Percentiles rank a stretch among this genome's conserved stretches.
Conservation (phyloP, 2,888 invertebrate species). For the Creontiades dilutus region DNA sequence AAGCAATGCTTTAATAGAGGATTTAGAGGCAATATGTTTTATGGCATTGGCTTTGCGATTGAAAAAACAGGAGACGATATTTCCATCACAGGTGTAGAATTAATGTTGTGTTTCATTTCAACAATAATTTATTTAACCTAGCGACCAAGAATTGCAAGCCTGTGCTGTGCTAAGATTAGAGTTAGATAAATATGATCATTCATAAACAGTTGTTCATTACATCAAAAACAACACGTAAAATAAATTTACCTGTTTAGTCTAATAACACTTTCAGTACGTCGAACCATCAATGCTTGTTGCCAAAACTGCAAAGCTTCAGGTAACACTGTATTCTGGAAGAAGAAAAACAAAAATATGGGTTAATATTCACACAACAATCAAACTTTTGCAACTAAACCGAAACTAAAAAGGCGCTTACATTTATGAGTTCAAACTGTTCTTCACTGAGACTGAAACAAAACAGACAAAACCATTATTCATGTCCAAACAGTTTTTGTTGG, state of each 20-base stretch:
- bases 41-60: too few relatives aligned
- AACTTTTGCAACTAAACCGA: background rate
- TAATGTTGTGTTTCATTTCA: too few relatives aligned
- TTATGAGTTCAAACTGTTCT: slow-evolving; percentile 91
- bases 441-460: slow-evolving; percentile 85
- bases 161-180: too few relatives aligned
- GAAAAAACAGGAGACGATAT: too few relatives aligned
- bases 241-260: slow-evolving; percentile 89
- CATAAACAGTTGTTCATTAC: too few relatives aligned
- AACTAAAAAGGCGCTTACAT: slow-evolving; percentile 85
- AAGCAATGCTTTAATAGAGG: too few relatives aligned
- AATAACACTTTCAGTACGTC: slow-evolving; percentile 91
- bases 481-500: too few relatives aligned
- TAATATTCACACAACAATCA: background rate
- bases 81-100: too few relatives aligned
- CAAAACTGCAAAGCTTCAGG: slow-evolving; percentile 96
- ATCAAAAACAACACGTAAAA: background rate
- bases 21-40: too few relatives aligned
- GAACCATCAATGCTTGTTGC: slow-evolving; percentile 94
- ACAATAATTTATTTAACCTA: too few relatives aligned
- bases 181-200: too few relatives aligned
- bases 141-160: too few relatives aligned
- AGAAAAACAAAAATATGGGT: slow-evolving; percentile 40
- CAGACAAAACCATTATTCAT: background rate
- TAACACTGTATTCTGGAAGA: slow-evolving; percentile 89